phyloP scores from a whole-genome alignment of 1,140 invertebrate species.

The Drosophila prosaltans region DNA sequence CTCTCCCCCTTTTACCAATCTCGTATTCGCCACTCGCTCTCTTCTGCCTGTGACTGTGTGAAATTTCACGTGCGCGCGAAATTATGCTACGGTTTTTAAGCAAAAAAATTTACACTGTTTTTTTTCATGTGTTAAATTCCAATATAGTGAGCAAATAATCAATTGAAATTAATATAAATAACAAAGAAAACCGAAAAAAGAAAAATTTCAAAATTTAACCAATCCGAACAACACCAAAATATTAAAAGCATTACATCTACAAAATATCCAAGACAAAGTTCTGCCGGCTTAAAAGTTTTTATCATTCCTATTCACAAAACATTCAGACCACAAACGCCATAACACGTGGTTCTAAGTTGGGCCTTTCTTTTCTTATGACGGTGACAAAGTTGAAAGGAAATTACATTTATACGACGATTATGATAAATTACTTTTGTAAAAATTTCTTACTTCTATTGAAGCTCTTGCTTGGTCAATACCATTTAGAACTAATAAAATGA shows the following conservation, averaged over 20 bases:
- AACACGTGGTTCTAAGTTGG: too few relatives aligned
- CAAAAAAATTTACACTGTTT: constrained; percentile 44
- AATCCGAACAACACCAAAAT: neutral
- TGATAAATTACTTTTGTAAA: too few relatives aligned
- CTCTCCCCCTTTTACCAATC: constrained; percentile 6
- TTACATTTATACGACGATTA: too few relatives aligned
- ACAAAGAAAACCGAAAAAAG: neutral
- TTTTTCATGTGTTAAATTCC: constrained; percentile 49
- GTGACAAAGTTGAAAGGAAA: too few relatives aligned
- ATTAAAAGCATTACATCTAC: neutral
- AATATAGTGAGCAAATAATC: constrained; percentile 8
- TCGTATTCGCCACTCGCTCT: constrained; percentile 17
- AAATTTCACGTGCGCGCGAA: constrained; percentile 55
- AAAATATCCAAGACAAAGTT: neutral
- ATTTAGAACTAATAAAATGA: too few relatives aligned
- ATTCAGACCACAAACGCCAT: neutral
- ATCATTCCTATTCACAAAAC: too few relatives aligned
- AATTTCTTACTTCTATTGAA: too few relatives aligned
- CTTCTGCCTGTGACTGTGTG: constrained; percentile 22
- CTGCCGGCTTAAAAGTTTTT: neutral
- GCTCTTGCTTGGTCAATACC: too few relatives aligned
- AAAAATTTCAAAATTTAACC: constrained; percentile 2
- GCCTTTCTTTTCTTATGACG: too few relatives aligned
- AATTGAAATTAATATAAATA: neutral
- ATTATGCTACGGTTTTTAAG: constrained; percentile 59